Percentiles rank a stretch among this genome's conserved stretches.
These are phyloP conservation scores for Centropyge bicolor DNA, from an alignment of 2,797 vertebrate species.

Conservation along the genomic window DNA sequence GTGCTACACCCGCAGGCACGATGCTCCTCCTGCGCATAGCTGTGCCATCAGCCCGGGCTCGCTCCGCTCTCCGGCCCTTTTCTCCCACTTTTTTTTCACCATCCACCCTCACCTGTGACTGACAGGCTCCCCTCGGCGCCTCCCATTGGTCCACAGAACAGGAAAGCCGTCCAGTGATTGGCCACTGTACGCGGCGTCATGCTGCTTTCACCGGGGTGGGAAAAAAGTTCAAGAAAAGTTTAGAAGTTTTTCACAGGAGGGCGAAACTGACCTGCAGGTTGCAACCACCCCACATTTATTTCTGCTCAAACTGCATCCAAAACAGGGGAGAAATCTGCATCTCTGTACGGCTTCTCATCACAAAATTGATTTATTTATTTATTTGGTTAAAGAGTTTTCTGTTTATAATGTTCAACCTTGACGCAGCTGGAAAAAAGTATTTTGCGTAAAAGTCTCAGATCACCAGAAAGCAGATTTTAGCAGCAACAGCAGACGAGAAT, in stretches of 20 bases:
- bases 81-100: conserved; percentile 76
- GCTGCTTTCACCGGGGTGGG: conserved; percentile 56
- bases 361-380: not conserved
- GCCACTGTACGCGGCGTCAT: conserved; percentile 77
- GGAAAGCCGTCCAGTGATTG: conserved; percentile 75
- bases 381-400: not conserved
- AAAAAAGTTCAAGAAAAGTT: conserved; percentile 45
- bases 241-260: conserved; percentile 32
- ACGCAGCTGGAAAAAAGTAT: not conserved
- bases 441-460: conserved; percentile 22
- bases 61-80: conserved; percentile 83
- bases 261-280: conserved; percentile 23
- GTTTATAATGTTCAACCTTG: not conserved
- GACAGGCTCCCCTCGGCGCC: conserved; percentile 80
- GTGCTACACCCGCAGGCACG: conserved; percentile 69
- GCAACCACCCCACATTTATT: conserved; percentile 8
- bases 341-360: rapidly evolving
- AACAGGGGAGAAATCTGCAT: not conserved
- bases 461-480: not conserved
- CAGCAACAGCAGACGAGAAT: conserved; percentile 13
- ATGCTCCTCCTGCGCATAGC: conserved; percentile 77
- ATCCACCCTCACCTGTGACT: conserved; percentile 89
- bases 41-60: conserved; percentile 77
- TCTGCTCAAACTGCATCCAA: not conserved
- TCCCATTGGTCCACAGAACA: conserved; percentile 77